phyloP scores from a whole-genome alignment of 2,113 vertebrate genomes.

The Illadopsis cleaveri region DNA sequence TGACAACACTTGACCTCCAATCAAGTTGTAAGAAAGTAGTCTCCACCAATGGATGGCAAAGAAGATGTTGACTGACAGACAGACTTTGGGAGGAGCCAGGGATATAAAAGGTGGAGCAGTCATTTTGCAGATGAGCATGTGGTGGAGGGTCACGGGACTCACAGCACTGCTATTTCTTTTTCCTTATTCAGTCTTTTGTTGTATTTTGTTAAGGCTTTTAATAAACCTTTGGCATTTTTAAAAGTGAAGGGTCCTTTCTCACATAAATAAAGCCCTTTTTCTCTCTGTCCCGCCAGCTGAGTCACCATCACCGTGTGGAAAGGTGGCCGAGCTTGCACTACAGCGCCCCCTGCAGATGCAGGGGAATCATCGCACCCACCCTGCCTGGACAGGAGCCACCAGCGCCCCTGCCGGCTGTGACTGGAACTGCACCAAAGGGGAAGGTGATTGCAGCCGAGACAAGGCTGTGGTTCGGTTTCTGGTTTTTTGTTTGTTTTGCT shows the following conservation, averaged over 20 bases:
- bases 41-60: not conserved
- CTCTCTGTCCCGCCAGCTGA: accelerated
- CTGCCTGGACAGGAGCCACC: not conserved
- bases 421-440: not conserved
- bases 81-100: not conserved
- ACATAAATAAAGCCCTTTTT: not conserved
- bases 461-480: not conserved
- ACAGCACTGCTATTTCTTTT: not conserved
- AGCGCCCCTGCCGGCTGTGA: not conserved
- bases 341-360: not conserved
- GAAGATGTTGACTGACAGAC: not conserved
- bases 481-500: not conserved
- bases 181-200: not conserved
- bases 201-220: not conserved
- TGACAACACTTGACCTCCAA: not conserved
- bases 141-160: not conserved
- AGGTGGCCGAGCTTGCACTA: accelerated
- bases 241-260: not conserved
- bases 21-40: not conserved
- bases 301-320: accelerated
- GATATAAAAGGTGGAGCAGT: not conserved
- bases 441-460: not conserved
- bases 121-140: not conserved
- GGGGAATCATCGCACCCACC: accelerated
- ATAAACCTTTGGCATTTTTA: not conserved